phyloP scores from a whole-genome alignment of 1,140 invertebrate species.

The Magallana angulata region DNA sequence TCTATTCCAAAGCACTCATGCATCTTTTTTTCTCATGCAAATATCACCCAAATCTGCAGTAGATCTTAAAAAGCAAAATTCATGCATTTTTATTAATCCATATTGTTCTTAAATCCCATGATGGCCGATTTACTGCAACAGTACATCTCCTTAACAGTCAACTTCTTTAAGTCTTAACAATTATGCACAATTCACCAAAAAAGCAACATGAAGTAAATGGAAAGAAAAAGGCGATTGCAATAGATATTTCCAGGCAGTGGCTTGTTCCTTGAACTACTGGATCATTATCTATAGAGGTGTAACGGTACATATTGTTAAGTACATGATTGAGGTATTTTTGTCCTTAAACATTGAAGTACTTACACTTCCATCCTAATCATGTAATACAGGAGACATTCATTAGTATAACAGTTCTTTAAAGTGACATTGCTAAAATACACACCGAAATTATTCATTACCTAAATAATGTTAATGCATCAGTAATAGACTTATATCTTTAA shows the following conservation, averaged over 20 bases:
- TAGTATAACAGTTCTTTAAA: not conserved
- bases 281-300: too few species aligned
- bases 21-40: not conserved
- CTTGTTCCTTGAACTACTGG: too few species aligned
- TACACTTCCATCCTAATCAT: constrained; percentile 1
- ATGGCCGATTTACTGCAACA: too few species aligned
- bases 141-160: too few species aligned
- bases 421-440: not conserved
- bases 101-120: too few species aligned
- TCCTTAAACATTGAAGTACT: not conserved
- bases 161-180: too few species aligned
- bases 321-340: not conserved
- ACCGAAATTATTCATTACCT: too few species aligned
- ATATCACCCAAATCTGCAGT: not conserved
- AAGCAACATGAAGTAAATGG: not conserved
- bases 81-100: not conserved
- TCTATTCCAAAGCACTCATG: not conserved
- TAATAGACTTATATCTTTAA: too few species aligned
- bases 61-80: not conserved
- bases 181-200: not conserved
- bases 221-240: not conserved
- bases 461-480: too few species aligned
- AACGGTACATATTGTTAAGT: not conserved
- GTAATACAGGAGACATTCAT: constrained; percentile 9
- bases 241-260: too few species aligned